A percentile compares a stretch with the other conserved stretches of the same genome.
These are phyloP conservation scores for Tamandua tetradactyla DNA, from an alignment of 2,797 vertebrate species.

Conservation along the genomic window DNA sequence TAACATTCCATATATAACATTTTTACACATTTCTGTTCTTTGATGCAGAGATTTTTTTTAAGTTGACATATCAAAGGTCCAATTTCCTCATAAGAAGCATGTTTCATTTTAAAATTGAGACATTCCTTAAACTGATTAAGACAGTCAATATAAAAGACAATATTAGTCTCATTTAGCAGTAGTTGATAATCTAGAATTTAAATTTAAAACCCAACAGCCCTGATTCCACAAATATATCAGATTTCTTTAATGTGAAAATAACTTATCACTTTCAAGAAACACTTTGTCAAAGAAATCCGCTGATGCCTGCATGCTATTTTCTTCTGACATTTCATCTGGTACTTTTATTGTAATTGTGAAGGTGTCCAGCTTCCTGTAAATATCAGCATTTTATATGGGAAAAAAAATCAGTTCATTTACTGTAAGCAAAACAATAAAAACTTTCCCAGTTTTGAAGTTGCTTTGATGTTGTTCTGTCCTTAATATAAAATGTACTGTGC, in stretches of 20 bases:
- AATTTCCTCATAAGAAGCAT: conserved; percentile 57
- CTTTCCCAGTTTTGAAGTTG: conserved; percentile 46
- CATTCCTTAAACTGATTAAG: conserved; percentile 51
- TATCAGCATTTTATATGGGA: conserved; percentile 26
- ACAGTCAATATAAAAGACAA: conserved; percentile 56
- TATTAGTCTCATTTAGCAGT: conserved; percentile 72
- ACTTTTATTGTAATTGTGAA: conserved; percentile 69
- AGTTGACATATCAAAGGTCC: conserved; percentile 50
- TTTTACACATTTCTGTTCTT: conserved; percentile 55
- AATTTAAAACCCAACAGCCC: conserved; percentile 66
- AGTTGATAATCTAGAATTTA: too few relatives aligned
- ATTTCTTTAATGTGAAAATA: conserved; percentile 61
- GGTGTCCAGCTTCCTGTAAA: conserved; percentile 27
- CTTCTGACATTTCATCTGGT: conserved; percentile 45
- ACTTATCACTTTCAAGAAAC: conserved; percentile 77
- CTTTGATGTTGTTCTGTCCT: conserved; percentile 41
- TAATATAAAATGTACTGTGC: conserved; percentile 68
- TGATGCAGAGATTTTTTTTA: conserved; percentile 37
- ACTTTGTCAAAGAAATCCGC: conserved; percentile 67
- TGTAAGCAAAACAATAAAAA: conserved; percentile 20
- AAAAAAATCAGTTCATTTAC: conserved; percentile 55
- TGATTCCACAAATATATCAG: conserved; percentile 46
- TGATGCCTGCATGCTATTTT: conserved; percentile 53
- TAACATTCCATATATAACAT: conserved; percentile 43
- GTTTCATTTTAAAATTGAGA: conserved; percentile 62